These are phyloP conservation scores for Smittia sp. DNA, from an alignment of 2,888 invertebrate genomes.

Conservation along the genomic window DNA sequence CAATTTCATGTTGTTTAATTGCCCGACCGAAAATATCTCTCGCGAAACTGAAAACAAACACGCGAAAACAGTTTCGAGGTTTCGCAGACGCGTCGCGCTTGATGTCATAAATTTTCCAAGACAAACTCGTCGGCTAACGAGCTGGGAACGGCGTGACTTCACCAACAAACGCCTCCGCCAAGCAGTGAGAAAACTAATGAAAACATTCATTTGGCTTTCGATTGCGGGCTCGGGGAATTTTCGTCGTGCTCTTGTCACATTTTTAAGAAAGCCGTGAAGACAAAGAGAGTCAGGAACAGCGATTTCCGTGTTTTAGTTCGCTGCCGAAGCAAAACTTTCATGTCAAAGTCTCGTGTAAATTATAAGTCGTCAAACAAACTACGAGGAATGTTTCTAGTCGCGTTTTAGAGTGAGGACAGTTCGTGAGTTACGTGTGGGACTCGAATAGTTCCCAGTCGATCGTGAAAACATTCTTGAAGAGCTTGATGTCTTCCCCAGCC, in stretches of 20 bases:
- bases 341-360: too few species aligned
- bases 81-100: neutral
- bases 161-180: neutral
- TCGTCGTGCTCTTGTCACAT: neutral
- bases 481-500: too few species aligned
- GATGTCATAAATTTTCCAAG: neutral
- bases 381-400: too few species aligned
- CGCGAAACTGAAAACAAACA: slow-evolving; percentile 1
- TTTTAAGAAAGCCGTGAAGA: neutral
- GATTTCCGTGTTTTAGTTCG: neutral
- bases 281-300: neutral
- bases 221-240: neutral
- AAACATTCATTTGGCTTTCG: slow-evolving; percentile 31
- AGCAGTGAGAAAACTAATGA: slow-evolving; percentile 6
- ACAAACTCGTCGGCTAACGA: neutral
- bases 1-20: slow-evolving; percentile 6
- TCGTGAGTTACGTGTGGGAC: too few species aligned
- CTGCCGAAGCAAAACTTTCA: neutral
- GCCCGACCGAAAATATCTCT: slow-evolving; percentile 10
- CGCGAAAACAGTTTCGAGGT: slow-evolving; percentile 22
- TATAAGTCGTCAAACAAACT: too few species aligned
- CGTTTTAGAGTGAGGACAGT: too few species aligned
- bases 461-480: too few species aligned
- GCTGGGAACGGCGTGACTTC: neutral
- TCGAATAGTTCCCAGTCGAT: too few species aligned